phyloP scores from a whole-genome alignment of 2,113 vertebrate genomes.

The Bettongia penicillata region DNA sequence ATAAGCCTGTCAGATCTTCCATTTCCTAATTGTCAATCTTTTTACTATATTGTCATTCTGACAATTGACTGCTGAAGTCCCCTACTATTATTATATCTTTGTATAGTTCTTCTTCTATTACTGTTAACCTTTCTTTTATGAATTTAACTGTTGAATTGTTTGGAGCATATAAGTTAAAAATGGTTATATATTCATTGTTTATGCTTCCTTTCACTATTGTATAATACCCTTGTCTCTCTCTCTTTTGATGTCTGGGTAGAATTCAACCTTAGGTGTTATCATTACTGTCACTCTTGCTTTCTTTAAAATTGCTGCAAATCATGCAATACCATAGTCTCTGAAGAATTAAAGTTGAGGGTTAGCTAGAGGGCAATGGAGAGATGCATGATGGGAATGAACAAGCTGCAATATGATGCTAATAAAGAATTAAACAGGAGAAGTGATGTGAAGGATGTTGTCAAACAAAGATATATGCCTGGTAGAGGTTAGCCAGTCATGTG shows the following conservation, averaged over 20 bases:
- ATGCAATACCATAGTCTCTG: background rate
- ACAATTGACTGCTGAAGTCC: background rate
- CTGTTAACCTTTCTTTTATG: background rate
- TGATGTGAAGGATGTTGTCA: background rate
- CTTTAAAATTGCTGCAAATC: background rate
- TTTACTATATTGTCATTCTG: background rate
- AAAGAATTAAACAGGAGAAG: background rate
- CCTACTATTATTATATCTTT: background rate
- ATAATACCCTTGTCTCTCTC: background rate
- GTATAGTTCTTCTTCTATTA: background rate
- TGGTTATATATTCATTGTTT: background rate
- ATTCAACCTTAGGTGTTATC: background rate
- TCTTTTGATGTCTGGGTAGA: background rate
- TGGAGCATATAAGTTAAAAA: background rate
- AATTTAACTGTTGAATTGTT: constrained; percentile 1
- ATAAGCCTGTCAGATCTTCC: background rate
- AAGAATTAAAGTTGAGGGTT: background rate
- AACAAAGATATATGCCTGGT: background rate
- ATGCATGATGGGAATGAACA: background rate
- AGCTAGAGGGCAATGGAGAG: background rate
- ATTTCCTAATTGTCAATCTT: background rate
- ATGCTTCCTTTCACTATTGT: background rate
- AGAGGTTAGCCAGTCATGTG: background rate
- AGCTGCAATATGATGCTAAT: background rate
- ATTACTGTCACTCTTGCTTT: background rate